Evolutionary conservation across 2,113 vertebrate species (phyloP), one percentile per base, ranked within the genome.

Genomic region (Hippotragus niger): DNA sequence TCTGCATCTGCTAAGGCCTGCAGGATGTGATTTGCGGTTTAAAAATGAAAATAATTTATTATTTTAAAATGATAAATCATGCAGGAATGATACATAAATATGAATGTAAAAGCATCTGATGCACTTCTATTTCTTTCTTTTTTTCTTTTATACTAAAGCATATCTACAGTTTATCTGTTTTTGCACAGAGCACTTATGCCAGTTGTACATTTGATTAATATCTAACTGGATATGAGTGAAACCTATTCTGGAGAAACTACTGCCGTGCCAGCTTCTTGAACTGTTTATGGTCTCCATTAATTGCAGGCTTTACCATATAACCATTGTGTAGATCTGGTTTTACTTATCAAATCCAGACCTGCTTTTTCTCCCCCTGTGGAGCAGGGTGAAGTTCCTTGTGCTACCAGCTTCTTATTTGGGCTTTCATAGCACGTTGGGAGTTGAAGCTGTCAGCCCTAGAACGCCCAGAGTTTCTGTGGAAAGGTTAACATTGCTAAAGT

Each of bases 261-360:
- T 97, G 98, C 98, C 88, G 47, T 2, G 21, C 83, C 94, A 85
- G 83, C 95, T 97, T 97, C 82, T 97, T 95, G 97, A 96, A 88
- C 98, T 12, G 3, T 98, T 98, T 91, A 97, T 98, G 97, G 91
- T 98, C 99, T 95, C 96, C 98, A 99, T 99, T 98, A 97, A 98
- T 99, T 99, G 96, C 93, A 98, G 97, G 90, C 97, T 98, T 98
- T 98, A 96, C 97, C 97, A 94, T 98, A 88, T 95, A 98, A 97
- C 98, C 93, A 98, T 98, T 50, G 88, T 90, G 84, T 98, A 89
- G 96, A 98, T 99, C 98, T 99, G 99, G 95, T 98, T 99, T 98
- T 98, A 98, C 98, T 99, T 99, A 99, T 99, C 98, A 98, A 98
- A 92, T 97, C 98, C 98, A 99, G 99, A 99, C 98, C 98, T 98